Percentiles rank a stretch among this genome's conserved stretches.
Conservation (phyloP, 2,888 invertebrate genomes). For the Galerucella nymphaeae region DNA sequence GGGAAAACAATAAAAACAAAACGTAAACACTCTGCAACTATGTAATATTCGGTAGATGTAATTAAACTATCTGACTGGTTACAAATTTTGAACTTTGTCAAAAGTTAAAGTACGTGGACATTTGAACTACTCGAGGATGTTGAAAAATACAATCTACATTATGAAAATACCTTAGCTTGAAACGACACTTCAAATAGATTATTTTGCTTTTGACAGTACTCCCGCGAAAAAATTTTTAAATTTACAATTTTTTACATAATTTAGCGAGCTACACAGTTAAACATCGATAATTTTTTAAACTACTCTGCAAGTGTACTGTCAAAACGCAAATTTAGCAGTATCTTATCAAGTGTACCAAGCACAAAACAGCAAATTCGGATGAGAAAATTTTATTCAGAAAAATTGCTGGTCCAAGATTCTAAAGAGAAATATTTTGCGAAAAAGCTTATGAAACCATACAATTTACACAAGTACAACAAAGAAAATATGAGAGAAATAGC, state of each 20-base stretch:
- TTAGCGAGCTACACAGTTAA: slow-evolving; percentile 15
- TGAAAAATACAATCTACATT: not conserved
- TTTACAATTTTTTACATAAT: slow-evolving; percentile 7
- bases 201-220: not conserved
- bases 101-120: slow-evolving; percentile 16
- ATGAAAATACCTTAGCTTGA: slow-evolving; percentile 2
- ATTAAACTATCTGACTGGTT: slow-evolving; percentile 14
- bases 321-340: not conserved
- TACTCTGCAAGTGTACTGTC: not conserved
- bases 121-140: slow-evolving; percentile 6
- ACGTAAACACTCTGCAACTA: slow-evolving; percentile 14
- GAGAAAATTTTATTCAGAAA: too few relatives aligned
- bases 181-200: not conserved
- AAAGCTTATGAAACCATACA: too few relatives aligned
- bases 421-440: too few relatives aligned
- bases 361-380: too few relatives aligned
- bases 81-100: slow-evolving; percentile 18
- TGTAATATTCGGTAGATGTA: slow-evolving; percentile 18
- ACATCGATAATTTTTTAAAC: slow-evolving; percentile 7
- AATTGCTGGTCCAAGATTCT: too few relatives aligned
- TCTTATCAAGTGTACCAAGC: not conserved
- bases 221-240: not conserved
- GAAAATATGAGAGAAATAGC: too few relatives aligned
- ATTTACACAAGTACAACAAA: too few relatives aligned
- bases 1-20: not conserved